These are phyloP conservation scores for Rhabdophis nuchalis DNA, from an alignment of 2,797 vertebrate species.

Conservation along the genomic window DNA sequence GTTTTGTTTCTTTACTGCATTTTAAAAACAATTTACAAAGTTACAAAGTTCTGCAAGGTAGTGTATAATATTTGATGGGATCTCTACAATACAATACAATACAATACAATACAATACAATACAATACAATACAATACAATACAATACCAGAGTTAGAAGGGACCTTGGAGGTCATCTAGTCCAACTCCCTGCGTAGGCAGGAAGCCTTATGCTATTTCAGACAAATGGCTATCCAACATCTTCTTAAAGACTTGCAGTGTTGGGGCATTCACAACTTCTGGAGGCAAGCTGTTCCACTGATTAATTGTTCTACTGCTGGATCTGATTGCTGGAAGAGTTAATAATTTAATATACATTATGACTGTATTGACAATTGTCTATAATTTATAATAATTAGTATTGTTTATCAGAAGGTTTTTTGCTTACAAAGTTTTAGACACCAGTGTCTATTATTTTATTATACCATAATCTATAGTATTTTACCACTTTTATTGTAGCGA, in stretches of 20 bases:
- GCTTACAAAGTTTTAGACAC: not conserved
- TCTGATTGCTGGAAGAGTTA: not conserved
- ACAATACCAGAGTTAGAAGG: too few species aligned
- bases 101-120: too few species aligned
- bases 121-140: too few species aligned
- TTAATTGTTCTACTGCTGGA: too few species aligned
- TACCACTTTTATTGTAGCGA: not conserved
- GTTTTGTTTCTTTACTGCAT: not conserved
- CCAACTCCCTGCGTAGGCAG: too few species aligned
- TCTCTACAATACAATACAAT: too few species aligned
- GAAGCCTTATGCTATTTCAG: too few species aligned
- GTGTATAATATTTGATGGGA: not conserved
- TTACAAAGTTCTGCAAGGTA: not conserved
- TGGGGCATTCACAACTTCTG: too few species aligned
- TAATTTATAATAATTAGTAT: not conserved
- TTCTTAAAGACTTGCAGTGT: too few species aligned
- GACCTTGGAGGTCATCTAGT: too few species aligned
- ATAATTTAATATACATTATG: not conserved
- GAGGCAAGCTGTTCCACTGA: too few species aligned
- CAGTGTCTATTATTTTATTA: not conserved
- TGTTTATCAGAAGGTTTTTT: not conserved
- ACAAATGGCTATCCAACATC: too few species aligned
- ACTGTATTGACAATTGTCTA: not conserved
- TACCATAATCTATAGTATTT: not conserved
- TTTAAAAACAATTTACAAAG: not conserved